phyloP scores from a whole-genome alignment of 2,888 invertebrate species.

The Parasteatoda lunata region DNA sequence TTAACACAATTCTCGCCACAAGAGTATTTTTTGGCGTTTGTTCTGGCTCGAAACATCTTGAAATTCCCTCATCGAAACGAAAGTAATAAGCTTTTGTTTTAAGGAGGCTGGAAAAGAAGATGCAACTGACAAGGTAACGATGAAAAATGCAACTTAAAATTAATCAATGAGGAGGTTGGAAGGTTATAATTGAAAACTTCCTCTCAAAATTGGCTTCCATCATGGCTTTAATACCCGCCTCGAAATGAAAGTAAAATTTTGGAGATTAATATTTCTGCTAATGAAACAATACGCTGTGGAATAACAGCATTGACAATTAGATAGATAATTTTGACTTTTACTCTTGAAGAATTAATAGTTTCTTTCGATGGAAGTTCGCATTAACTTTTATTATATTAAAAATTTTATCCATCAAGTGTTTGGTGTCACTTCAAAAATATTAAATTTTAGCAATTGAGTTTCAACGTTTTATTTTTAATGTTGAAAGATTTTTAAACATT shows the following conservation, averaged over 20 bases:
- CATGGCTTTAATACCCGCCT: neutral
- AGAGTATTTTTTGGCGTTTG: conserved; percentile 9
- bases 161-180: conserved; percentile 39
- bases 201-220: conserved; percentile 11
- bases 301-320: neutral
- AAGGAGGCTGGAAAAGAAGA: conserved; percentile 30
- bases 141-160: conserved; percentile 40
- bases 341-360: too few species aligned
- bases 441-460: too few species aligned
- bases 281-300: neutral
- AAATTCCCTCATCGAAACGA: conserved; percentile 49
- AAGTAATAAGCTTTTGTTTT: conserved; percentile 41
- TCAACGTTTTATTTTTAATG: too few species aligned
- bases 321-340: neutral
- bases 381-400: too few species aligned
- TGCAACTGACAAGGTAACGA: conserved; percentile 8
- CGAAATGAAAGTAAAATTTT: neutral
- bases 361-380: too few species aligned
- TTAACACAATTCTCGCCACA: conserved; percentile 31
- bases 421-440: too few species aligned
- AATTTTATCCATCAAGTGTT: too few species aligned
- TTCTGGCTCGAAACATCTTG: conserved; percentile 11
- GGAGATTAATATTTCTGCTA: conserved; percentile 19
- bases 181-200: conserved; percentile 46
- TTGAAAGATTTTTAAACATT: too few species aligned